Evolutionary conservation across 2,113 vertebrate genomes (phyloP).

Genomic region (Sprattus sprattus): DNA sequence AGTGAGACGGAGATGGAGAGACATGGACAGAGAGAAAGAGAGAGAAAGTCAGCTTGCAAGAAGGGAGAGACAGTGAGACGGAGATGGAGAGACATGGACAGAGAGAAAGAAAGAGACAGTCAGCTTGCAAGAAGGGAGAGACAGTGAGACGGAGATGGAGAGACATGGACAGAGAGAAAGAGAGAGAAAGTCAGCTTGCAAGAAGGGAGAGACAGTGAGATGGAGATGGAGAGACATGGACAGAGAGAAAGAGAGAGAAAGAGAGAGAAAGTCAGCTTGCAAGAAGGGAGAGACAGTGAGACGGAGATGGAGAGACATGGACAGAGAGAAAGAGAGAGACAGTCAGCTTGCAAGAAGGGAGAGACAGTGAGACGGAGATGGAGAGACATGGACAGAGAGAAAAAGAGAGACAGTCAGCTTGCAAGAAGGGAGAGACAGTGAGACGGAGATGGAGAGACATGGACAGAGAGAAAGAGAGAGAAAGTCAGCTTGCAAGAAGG

Average conservation of each 20-base stretch:
- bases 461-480: neutral
- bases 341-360: slow-evolving; percentile 26
- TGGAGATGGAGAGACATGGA: slow-evolving; percentile 21
- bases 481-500: slow-evolving; percentile 31
- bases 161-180: neutral
- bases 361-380: slow-evolving; percentile 17
- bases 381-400: neutral
- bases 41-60: slow-evolving; percentile 31
- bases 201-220: neutral
- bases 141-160: slow-evolving; percentile 25
- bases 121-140: slow-evolving; percentile 1
- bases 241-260: neutral
- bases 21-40: neutral
- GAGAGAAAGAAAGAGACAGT: slow-evolving; percentile 23
- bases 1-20: slow-evolving; percentile 26
- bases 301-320: slow-evolving; percentile 24
- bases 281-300: too few species aligned
- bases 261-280: slow-evolving; percentile 33
- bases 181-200: slow-evolving; percentile 32
- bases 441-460: slow-evolving; percentile 25
- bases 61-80: neutral
- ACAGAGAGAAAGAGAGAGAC: neutral
- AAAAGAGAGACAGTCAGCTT: slow-evolving; percentile 31
- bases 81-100: slow-evolving; percentile 15
- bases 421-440: too few species aligned